A percentile compares a stretch with the other conserved stretches of the same genome.
Conservation (phyloP, 2,113 vertebrate genomes). For the Perca schrenkii region DNA sequence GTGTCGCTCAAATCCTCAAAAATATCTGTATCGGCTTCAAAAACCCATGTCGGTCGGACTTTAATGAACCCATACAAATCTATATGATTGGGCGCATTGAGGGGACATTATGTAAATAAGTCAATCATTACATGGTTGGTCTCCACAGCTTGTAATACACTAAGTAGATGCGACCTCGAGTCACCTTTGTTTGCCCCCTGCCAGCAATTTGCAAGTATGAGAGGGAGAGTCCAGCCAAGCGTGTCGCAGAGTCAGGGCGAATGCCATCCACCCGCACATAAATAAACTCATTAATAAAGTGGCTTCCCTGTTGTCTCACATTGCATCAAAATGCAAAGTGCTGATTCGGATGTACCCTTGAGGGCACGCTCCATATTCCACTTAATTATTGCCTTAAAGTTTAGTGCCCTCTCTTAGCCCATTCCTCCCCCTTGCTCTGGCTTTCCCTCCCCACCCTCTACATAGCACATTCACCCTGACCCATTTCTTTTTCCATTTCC, state of each 20-base stretch:
- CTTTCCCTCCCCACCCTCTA: not conserved
- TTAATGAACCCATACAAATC: slow-evolving; percentile 35
- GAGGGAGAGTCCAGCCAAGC: slow-evolving; percentile 59
- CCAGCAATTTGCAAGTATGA: slow-evolving; percentile 71
- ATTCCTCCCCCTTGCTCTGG: not conserved
- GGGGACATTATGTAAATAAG: slow-evolving; percentile 60
- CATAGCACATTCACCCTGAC: slow-evolving; percentile 39
- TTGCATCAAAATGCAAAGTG: slow-evolving; percentile 73
- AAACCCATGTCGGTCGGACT: not conserved
- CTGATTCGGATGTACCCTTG: slow-evolving; percentile 60
- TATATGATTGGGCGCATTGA: slow-evolving; percentile 40
- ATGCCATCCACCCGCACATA: slow-evolving; percentile 59
- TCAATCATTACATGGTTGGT: slow-evolving; percentile 62
- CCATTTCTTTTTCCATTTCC: slow-evolving; percentile 45
- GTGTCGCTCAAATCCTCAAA: not conserved
- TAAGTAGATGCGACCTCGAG: slow-evolving; percentile 47
- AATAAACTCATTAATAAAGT: slow-evolving; percentile 74
- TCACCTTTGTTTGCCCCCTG: slow-evolving; percentile 67
- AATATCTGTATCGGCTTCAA: not conserved
- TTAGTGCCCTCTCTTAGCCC: slow-evolving; percentile 28
- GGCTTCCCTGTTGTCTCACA: slow-evolving; percentile 52
- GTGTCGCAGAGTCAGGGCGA: slow-evolving; percentile 65
- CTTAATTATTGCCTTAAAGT: slow-evolving; percentile 65
- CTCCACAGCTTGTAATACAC: slow-evolving; percentile 64
- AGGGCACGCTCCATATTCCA: slow-evolving; percentile 59